Evolutionary conservation across 2,888 invertebrate genomes (phyloP).

Genomic region (Drosophila dives): DNA sequence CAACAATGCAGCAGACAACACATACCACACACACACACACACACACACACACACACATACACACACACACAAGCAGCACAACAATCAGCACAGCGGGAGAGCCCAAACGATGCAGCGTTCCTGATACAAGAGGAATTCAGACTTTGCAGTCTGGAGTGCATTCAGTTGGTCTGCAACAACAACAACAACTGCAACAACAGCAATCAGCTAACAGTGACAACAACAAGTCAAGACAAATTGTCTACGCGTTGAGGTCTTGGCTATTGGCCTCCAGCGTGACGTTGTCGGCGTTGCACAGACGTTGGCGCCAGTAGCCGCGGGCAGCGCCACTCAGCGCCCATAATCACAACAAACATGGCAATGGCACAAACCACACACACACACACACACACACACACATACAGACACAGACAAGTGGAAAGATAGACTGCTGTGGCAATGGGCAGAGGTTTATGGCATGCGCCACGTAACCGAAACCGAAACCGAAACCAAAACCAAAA

Average conservation of each 20-base stretch:
- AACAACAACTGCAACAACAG: slow-evolving; percentile 3
- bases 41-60: slow-evolving; percentile 10
- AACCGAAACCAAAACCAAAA: slow-evolving; percentile 61
- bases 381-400: slow-evolving; percentile 14
- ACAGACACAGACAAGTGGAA: not conserved
- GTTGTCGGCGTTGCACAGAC: slow-evolving; percentile 59
- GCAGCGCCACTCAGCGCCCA: slow-evolving; percentile 70
- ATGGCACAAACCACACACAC: slow-evolving; percentile 55
- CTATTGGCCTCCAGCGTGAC: slow-evolving; percentile 77
- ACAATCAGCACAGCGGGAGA: slow-evolving; percentile 51
- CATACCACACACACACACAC: slow-evolving; percentile 38
- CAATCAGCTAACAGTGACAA: slow-evolving; percentile 6
- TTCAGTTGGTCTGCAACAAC: slow-evolving; percentile 52
- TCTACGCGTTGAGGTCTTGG: slow-evolving; percentile 79
- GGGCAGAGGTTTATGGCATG: slow-evolving; percentile 69
- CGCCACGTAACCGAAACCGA: slow-evolving; percentile 70
- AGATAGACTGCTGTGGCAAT: slow-evolving; percentile 31
- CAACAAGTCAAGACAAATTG: slow-evolving; percentile 73
- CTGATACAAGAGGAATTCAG: slow-evolving; percentile 42
- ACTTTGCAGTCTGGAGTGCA: slow-evolving; percentile 18
- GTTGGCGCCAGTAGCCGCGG: slow-evolving; percentile 64
- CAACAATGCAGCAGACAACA: slow-evolving; percentile 16
- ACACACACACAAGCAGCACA: slow-evolving; percentile 2
- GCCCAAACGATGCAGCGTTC: slow-evolving; percentile 41
- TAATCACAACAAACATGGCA: slow-evolving; percentile 60